phyloP scores from a whole-genome alignment of 1,140 invertebrate species.

The Parapsyche elsis region DNA sequence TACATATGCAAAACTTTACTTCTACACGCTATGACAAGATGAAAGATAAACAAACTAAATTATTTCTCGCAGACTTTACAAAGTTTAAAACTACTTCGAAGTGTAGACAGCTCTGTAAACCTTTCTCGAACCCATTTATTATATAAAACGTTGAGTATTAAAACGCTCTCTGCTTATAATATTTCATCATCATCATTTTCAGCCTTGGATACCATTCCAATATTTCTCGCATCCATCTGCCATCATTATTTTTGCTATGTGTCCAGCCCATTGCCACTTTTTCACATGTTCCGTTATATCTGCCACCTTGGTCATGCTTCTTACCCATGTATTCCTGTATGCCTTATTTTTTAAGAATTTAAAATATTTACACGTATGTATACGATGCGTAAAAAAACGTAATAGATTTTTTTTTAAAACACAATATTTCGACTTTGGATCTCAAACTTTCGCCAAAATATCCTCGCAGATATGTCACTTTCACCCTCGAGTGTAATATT shows the following conservation, averaged over 20 bases:
- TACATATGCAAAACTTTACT: conserved; percentile 10
- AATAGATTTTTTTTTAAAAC: background rate
- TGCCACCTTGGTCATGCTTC: too few relatives aligned
- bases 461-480: background rate
- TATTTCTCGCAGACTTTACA: conserved; percentile 25
- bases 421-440: background rate
- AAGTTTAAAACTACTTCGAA: conserved; percentile 25
- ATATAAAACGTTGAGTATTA: too few relatives aligned
- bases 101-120: conserved; percentile 22
- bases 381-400: background rate
- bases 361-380: too few relatives aligned
- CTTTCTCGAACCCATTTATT: background rate
- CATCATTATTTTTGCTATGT: too few relatives aligned
- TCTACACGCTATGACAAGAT: conserved; percentile 10
- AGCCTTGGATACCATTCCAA: too few relatives aligned
- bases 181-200: too few relatives aligned
- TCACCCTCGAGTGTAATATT: background rate
- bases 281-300: too few relatives aligned
- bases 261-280: too few relatives aligned
- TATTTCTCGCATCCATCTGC: too few relatives aligned
- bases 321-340: too few relatives aligned
- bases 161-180: background rate
- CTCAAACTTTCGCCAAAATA: background rate
- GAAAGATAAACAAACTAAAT: conserved; percentile 32
- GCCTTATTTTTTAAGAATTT: too few relatives aligned